Evolutionary conservation across 1,140 invertebrate genomes (phyloP).

Genomic region (Luehdorfia chinensis): DNA sequence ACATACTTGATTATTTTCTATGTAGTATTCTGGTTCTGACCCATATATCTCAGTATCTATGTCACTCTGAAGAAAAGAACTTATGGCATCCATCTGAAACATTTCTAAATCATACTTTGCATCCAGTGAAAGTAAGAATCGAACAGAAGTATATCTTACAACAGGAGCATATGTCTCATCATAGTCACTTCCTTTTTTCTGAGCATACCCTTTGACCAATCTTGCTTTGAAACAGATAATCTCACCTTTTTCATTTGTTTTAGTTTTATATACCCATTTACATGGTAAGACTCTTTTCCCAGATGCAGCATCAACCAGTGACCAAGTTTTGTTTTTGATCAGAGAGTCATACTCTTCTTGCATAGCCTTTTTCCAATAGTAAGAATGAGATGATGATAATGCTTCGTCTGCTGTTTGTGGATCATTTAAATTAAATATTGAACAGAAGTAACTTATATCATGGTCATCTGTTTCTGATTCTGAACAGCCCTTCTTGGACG

Average conservation of each 20-base stretch:
- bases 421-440: slow-evolving; percentile 18
- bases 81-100: slow-evolving; percentile 26
- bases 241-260: too few relatives aligned
- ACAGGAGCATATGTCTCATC: background rate
- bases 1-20: slow-evolving; percentile 25
- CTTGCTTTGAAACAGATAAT: slow-evolving; percentile 20
- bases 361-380: slow-evolving; percentile 18
- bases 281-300: slow-evolving; percentile 16
- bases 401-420: slow-evolving; percentile 12
- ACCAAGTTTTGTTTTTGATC: slow-evolving; percentile 14
- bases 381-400: slow-evolving; percentile 16
- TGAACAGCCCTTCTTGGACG: slow-evolving; percentile 1
- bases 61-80: slow-evolving; percentile 28
- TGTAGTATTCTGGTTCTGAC: slow-evolving; percentile 22
- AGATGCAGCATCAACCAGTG: slow-evolving; percentile 1
- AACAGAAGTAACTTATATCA: slow-evolving; percentile 26
- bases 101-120: slow-evolving; percentile 29
- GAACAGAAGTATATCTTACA: slow-evolving; percentile 21
- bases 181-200: background rate
- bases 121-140: slow-evolving; percentile 24
- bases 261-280: too few relatives aligned
- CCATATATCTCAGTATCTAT: slow-evolving; percentile 31
- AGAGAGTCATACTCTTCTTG: slow-evolving; percentile 8
- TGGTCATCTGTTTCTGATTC: slow-evolving; percentile 5
- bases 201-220: slow-evolving; percentile 22